Conservation (phyloP, 2,888 invertebrate species). For the Nipponacmea schrenckii region DNA sequence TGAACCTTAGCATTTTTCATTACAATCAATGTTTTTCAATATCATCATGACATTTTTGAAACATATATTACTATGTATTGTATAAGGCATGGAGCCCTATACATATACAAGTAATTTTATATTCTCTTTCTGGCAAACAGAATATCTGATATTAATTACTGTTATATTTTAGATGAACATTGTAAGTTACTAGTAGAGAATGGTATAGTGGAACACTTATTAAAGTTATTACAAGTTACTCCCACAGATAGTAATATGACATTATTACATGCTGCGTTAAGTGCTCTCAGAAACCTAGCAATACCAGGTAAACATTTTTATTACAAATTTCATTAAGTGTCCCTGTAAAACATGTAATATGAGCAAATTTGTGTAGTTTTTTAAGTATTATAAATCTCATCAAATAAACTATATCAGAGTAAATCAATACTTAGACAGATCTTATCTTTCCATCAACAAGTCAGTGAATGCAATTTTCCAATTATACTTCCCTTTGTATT, state of each 20-base stretch:
- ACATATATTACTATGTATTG: background rate
- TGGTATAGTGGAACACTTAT: slow-evolving; percentile 78
- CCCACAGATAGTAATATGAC: slow-evolving; percentile 73
- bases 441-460: too few relatives aligned
- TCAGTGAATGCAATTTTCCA: too few relatives aligned
- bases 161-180: slow-evolving; percentile 75
- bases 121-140: too few relatives aligned
- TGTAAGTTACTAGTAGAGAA: slow-evolving; percentile 85
- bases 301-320: slow-evolving; percentile 56
- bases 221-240: slow-evolving; percentile 68
- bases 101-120: too few relatives aligned
- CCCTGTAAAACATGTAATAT: too few relatives aligned
- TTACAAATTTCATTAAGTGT: too few relatives aligned
- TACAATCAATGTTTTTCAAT: background rate
- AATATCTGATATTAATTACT: too few relatives aligned
- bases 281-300: slow-evolving; percentile 74
- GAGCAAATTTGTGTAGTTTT: too few relatives aligned
- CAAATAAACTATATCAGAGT: too few relatives aligned
- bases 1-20: background rate
- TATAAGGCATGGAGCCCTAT: background rate
- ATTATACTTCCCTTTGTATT: too few relatives aligned
- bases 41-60: background rate
- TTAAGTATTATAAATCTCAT: too few relatives aligned
- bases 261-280: slow-evolving; percentile 80
- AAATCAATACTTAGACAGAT: too few relatives aligned